Base-by-base conservation (phyloP, 2,888 invertebrate genomes). In the Leptarthrus brevirostris region DNA sequence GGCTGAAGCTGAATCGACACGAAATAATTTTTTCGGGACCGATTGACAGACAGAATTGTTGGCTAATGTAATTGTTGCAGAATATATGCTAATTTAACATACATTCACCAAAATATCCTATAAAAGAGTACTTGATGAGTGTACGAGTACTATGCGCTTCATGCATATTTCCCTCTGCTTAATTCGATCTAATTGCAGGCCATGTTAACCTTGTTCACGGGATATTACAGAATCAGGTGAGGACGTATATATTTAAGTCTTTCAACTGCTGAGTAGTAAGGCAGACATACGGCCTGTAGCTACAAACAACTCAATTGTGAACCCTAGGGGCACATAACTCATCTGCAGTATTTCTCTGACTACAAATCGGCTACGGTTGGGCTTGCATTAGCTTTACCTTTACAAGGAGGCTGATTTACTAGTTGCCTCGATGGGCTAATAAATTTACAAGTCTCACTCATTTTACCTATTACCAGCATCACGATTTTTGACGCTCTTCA, bases 261-360 rank as follows among this genome's bases (percentile, higher is more conserved):
- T 30, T 30, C 30, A 30, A 30, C 30, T 30, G 8, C 30, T 30
- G 30, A n/a, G n/a, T n/a, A n/a, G n/a, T n/a, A n/a, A 30, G 26
- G 16, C 56, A 26, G 16, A 26, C 61, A 34, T n/a, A 40, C 16
- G 22, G 40, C 61, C 61, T 20, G 16, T 18, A 14, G 61, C 36
- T 12, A 40, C 36, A 40, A 61, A 61, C 61, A 61, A 61, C 61
- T 61, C 61, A 61, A 61, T 61, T 61, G 3, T 61, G 34, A 34
- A 36, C 40, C 14, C 22, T 20, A 14, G 61, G 61, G 20, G 61
- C 61, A 14, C 40, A 61, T 61, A 61, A 61, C 36, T 61, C 61
- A 61, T 61, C 61, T 36, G 22, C 61, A 61, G 20, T 20, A 36
- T 61, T 61, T 61, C 20, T 36, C 14, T 20, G 44, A 14, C 6